These are phyloP conservation scores for Trissolcus japonicus DNA, from an alignment of 2,888 invertebrate species.

Conservation along the genomic window DNA sequence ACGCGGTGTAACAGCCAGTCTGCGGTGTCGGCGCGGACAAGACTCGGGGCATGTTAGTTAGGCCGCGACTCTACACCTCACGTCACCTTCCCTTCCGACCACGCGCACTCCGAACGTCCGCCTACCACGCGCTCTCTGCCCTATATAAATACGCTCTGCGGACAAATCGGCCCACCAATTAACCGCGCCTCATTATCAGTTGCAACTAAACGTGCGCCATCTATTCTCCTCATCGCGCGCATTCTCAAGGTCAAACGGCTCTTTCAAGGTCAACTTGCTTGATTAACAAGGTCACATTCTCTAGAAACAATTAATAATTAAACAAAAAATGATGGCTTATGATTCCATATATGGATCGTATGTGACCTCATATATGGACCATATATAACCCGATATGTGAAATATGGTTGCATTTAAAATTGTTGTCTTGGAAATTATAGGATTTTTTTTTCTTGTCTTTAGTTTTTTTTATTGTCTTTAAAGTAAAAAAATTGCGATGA, in stretches of 20 bases:
- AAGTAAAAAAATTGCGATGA: too few species aligned
- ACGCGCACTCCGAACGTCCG: slow-evolving; percentile 50
- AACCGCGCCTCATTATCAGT: slow-evolving; percentile 27
- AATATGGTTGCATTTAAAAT: too few species aligned
- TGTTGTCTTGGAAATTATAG: too few species aligned
- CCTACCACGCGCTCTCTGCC: slow-evolving; percentile 42
- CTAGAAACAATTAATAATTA: too few species aligned
- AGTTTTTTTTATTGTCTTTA: too few species aligned
- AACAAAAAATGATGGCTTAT: too few species aligned
- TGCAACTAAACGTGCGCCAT: slow-evolving; percentile 4
- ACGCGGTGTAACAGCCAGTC: slow-evolving; percentile 34
- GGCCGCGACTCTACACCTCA: slow-evolving; percentile 41
- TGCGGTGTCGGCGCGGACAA: slow-evolving; percentile 50
- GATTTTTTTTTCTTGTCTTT: too few species aligned
- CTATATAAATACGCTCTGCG: slow-evolving; percentile 15
- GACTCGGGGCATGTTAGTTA: slow-evolving; percentile 44
- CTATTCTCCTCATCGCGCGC: neutral
- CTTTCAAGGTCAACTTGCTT: slow-evolving; percentile 14
- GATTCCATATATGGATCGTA: too few species aligned
- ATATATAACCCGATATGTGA: too few species aligned
- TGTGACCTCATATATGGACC: too few species aligned
- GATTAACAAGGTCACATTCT: too few species aligned
- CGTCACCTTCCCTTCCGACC: slow-evolving; percentile 55
- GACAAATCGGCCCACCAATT: slow-evolving; percentile 15
- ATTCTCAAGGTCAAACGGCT: slow-evolving; percentile 20